phyloP scores from a whole-genome alignment of 1,140 invertebrate species.

The Drosophila tani region DNA sequence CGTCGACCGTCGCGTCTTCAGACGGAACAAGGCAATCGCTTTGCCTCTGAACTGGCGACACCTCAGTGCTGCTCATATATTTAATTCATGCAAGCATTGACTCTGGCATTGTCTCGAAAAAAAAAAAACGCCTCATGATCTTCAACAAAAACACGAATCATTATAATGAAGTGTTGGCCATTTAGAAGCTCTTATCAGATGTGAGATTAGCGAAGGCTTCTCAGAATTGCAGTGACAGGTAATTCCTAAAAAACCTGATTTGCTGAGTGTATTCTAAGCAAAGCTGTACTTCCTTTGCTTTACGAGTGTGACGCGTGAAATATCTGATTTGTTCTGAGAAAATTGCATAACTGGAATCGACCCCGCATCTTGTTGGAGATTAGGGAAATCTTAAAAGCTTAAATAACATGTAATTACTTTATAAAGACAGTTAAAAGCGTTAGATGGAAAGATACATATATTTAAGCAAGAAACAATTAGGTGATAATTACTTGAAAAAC shows the following conservation, averaged over 20 bases:
- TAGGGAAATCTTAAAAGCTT: slow-evolving; percentile 12
- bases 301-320: neutral
- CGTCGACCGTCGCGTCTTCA: slow-evolving; percentile 24
- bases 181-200: slow-evolving; percentile 29
- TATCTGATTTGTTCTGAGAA: slow-evolving; percentile 37
- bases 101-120: slow-evolving; percentile 32
- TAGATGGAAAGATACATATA: neutral
- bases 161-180: slow-evolving; percentile 24
- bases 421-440: slow-evolving; percentile 3
- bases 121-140: slow-evolving; percentile 8
- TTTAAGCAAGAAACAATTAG: neutral
- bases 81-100: slow-evolving; percentile 15
- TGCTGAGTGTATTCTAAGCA: neutral
- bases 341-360: slow-evolving; percentile 23
- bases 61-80: neutral
- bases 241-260: slow-evolving; percentile 22
- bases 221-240: slow-evolving; percentile 7
- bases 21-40: slow-evolving; percentile 19
- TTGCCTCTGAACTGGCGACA: slow-evolving; percentile 8
- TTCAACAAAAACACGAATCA: slow-evolving; percentile 14
- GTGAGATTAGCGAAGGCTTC: slow-evolving; percentile 29
- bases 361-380: neutral
- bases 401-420: slow-evolving; percentile 17
- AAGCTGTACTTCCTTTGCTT: slow-evolving; percentile 20
- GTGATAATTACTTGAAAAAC: neutral